Evolutionary conservation across 2,797 vertebrate genomes (phyloP), one percentile per base, ranked within the genome.

Genomic region (Molossus alvarezi): DNA sequence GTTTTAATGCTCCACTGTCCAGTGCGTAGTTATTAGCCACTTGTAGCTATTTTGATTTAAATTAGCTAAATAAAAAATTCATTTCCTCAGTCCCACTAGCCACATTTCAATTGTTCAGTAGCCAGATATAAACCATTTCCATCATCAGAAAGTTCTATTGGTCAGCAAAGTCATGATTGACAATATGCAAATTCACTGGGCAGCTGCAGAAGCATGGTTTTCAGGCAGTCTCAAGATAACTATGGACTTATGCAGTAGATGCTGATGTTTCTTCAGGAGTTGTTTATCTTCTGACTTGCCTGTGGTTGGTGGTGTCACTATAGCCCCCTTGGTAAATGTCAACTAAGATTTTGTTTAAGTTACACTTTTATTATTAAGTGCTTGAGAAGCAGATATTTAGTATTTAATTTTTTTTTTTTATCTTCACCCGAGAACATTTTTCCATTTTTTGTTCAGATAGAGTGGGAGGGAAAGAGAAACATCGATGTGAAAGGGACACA

Each of bases 261-360:
- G 45, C 41, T 82, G n/a, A 76, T 67, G n/a, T 51, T 93, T 79
- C 79, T 75, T 83, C 4, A 45, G 69, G n/a, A 76, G 27, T 83
- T 88, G 18, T 80, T n/a, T 29, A 3, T 90, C 15, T 23, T 86
- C 57, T 58, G 3, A 79, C 64, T 92, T 92, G 83, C n/a, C 33
- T 58, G 13, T 62, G 62, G 17, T 71, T 92, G 48, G 27, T 71
- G 17, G 62, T 72, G 48, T 71, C 57, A 62, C 37, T 25, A 6
- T 29, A 76, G 25, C 29, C 23, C 33, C 6, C 11, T 0, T 73
- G 14, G 7, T 62, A 88, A 64, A 88, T 37, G 10, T 92, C 71
- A 83, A 9, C 25, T 76, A 86, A 95, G 33, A 71, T 84, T 95
- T 88, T 92, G 62, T 92, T 79, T 48, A 84, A 25, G 9, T 88